A percentile compares a stretch with the other conserved stretches of the same genome.
Evolutionary conservation across 1,140 invertebrate species (phyloP).

Genomic region (Antheraea mylitta): DNA sequence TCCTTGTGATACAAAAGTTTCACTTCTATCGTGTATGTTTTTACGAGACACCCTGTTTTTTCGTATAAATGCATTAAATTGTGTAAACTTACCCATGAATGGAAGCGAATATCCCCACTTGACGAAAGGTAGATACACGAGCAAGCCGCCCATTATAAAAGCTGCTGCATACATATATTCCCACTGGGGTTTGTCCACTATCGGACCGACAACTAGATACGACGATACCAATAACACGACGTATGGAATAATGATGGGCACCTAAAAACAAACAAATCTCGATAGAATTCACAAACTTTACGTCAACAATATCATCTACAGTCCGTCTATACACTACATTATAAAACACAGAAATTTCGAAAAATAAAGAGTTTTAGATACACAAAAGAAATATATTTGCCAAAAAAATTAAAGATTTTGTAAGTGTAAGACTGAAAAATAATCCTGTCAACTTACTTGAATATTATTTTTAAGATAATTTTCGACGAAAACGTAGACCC

Average conservation of each 20-base stretch:
- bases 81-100: slow-evolving; percentile 86
- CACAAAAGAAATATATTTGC: not conserved
- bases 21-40: too few relatives aligned
- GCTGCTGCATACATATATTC: slow-evolving; percentile 94
- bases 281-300: not conserved
- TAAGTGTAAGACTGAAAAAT: not conserved
- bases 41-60: too few relatives aligned
- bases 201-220: slow-evolving; percentile 95
- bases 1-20: too few relatives aligned
- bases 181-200: slow-evolving; percentile 93
- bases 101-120: slow-evolving; percentile 90
- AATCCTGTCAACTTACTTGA: slow-evolving; percentile 4
- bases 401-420: not conserved
- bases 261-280: slow-evolving; percentile 76
- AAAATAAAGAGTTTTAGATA: not conserved
- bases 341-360: not conserved
- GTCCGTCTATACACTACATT: not conserved
- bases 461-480: not conserved
- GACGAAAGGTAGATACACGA: slow-evolving; percentile 96
- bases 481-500: not conserved
- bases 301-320: not conserved
- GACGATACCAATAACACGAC: slow-evolving; percentile 92
- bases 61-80: too few relatives aligned
- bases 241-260: slow-evolving; percentile 94
- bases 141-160: slow-evolving; percentile 92